A percentile compares a stretch with the other conserved stretches of the same genome.
phyloP scores from a whole-genome alignment of 2,888 invertebrate genomes.

The Rhamphomyia laevipes region DNA sequence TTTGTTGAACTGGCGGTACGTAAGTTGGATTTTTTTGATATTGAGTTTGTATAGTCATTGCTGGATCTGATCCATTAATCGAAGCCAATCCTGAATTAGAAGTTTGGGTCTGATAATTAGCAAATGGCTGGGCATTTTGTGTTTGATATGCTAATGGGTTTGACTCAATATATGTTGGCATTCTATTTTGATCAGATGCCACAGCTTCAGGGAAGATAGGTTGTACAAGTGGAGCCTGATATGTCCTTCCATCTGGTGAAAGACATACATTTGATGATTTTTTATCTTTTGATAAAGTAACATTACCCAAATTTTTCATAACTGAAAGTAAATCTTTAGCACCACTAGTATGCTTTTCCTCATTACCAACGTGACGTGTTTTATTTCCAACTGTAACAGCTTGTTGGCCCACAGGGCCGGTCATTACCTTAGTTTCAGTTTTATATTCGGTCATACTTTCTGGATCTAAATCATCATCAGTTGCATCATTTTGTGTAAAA shows the following conservation, averaged over 20 bases:
- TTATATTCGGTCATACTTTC: slow-evolving; percentile 46
- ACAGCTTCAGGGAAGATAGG: slow-evolving; percentile 30
- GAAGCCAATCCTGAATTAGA: too few relatives aligned
- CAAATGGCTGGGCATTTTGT: not conserved
- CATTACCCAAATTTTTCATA: slow-evolving; percentile 40
- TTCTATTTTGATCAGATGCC: slow-evolving; percentile 25
- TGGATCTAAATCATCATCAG: slow-evolving; percentile 31
- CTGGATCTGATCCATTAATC: too few relatives aligned
- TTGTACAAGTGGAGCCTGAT: slow-evolving; percentile 32
- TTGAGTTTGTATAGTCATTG: not conserved
- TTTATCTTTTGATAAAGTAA: slow-evolving; percentile 27
- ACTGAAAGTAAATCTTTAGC: slow-evolving; percentile 43
- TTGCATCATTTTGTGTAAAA: slow-evolving; percentile 22
- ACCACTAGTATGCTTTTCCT: slow-evolving; percentile 41
- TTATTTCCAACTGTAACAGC: slow-evolving; percentile 46
- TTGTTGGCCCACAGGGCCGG: slow-evolving; percentile 58
- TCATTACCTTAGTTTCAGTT: slow-evolving; percentile 63
- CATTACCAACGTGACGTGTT: slow-evolving; percentile 31
- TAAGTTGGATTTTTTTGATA: slow-evolving; percentile 14
- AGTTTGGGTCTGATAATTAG: too few relatives aligned
- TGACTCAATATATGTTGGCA: slow-evolving; percentile 20
- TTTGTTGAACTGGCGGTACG: slow-evolving; percentile 2
- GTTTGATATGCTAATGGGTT: not conserved
- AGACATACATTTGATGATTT: slow-evolving; percentile 22
- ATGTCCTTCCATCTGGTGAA: slow-evolving; percentile 31